These are phyloP conservation scores for Enteromius argenteus DNA, from an alignment of 2,797 vertebrate species.

Conservation along the genomic window DNA sequence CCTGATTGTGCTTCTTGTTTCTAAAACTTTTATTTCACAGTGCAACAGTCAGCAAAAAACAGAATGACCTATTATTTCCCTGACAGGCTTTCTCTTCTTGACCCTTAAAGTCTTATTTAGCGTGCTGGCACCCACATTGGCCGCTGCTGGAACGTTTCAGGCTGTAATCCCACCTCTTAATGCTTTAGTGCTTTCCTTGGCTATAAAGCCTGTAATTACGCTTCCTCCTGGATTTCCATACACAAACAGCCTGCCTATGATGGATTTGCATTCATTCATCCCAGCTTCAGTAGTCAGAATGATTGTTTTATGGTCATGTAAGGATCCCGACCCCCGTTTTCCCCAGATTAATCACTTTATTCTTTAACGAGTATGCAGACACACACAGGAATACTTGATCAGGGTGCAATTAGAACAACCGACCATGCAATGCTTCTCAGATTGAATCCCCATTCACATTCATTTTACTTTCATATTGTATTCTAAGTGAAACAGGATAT, in stretches of 20 bases:
- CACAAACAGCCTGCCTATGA: conserved; percentile 39
- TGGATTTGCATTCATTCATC: conserved; percentile 50
- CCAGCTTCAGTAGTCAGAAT: conserved; percentile 47
- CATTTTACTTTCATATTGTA: neutral
- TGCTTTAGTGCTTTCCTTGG: conserved; percentile 39
- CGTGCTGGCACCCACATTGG: neutral
- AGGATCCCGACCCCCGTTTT: conserved; percentile 38
- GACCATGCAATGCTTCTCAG: conserved; percentile 7
- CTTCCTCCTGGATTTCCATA: conserved; percentile 37
- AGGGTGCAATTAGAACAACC: conserved; percentile 29
- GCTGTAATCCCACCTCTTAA: conserved; percentile 42
- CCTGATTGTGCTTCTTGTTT: conserved; percentile 67
- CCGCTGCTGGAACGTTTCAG: conserved; percentile 1
- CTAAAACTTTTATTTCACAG: conserved; percentile 71
- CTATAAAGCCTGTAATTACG: conserved; percentile 46
- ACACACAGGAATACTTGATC: conserved; percentile 57
- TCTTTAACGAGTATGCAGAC: conserved; percentile 39
- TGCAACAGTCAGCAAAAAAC: conserved; percentile 50
- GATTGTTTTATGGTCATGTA: conserved; percentile 53
- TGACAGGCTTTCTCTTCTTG: conserved; percentile 30
- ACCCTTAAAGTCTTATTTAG: conserved; percentile 24
- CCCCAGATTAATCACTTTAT: conserved; percentile 49
- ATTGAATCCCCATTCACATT: neutral
- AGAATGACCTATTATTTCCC: conserved; percentile 12
- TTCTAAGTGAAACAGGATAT: neutral